Evolutionary conservation across 2,888 invertebrate species (phyloP), one percentile per base, ranked within the genome.

Genomic region (Oegoconia quadripuncta): DNA sequence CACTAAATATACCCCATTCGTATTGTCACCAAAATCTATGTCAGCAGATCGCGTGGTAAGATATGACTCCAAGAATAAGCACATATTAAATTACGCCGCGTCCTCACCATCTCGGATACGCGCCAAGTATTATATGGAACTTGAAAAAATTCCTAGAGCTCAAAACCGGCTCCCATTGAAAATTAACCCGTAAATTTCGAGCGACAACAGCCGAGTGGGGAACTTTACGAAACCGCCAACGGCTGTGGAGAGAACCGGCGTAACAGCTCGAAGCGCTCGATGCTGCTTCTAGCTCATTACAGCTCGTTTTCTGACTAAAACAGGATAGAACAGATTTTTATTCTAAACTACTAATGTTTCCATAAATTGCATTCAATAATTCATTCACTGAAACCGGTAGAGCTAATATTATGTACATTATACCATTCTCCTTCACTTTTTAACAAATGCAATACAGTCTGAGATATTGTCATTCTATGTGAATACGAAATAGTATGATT

Each of bases 141-240:
- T 75, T 74, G n/a, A n/a, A 73, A 81, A 79, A 80, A 77, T 74
- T 68, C 64, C 67, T 68, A 66, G 65, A 71, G 67, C 77, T 75
- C 74, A 72, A 73, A 74, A 71, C 74, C 68, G 55, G 60, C 71
- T 65, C 53, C 74, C 71, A 81, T 77, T 83, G 81, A 81, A 86
- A 84, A 86, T 87, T 84, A 84, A 83, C 76, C 79, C 81, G 84
- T 86, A 86, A 84, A 86, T 86, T 86, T 81, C 64, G 59, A 59
- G 77, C 80, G 82, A 84, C 84, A 84, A 84, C 73, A 78, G 80
- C 79, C 74, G 76, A 78, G 77, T 73, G 68, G 71, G 59, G 74
- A 87, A 87, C 67, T 87, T 86, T 78, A 71, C 55, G 64, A 74
- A 78, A 82, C 81, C 76, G 81, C 81, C 86, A 69, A 61, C 74